Conservation (phyloP, 1,140 invertebrate genomes). For the Hirudo medicinalis region DNA sequence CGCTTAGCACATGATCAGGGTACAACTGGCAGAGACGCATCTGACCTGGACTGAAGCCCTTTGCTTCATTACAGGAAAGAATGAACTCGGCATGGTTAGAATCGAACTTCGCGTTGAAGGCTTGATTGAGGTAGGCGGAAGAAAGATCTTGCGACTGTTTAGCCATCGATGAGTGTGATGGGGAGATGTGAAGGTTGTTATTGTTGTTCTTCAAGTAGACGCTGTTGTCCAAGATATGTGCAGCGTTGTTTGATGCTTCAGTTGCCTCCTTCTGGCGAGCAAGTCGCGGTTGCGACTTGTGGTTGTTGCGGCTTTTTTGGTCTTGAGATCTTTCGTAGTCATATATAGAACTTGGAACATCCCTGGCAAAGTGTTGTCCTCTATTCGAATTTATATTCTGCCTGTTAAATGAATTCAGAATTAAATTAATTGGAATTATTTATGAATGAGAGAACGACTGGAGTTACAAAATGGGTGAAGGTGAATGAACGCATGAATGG, state of each 20-base stretch:
- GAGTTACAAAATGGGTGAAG: no score
- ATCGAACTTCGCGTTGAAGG: not conserved
- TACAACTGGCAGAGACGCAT: slow-evolving; percentile 31
- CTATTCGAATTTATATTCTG: not conserved
- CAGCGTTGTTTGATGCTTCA: not conserved
- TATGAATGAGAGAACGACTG: no score
- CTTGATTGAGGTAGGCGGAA: not conserved
- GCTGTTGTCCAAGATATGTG: not conserved
- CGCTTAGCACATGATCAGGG: slow-evolving; percentile 38
- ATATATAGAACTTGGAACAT: not conserved
- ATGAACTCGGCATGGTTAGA: not conserved
- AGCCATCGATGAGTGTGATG: not conserved
- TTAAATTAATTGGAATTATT: not conserved
- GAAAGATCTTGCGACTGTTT: not conserved
- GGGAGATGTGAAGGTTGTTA: slow-evolving; percentile 4
- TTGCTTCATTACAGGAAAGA: not conserved
- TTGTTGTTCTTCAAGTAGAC: not conserved
- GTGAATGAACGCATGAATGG: no score
- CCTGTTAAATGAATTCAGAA: not conserved
- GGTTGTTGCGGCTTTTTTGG: not conserved
- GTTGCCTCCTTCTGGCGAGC: not conserved
- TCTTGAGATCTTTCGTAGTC: not conserved
- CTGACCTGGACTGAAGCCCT: slow-evolving; percentile 27
- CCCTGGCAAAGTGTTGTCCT: not conserved
- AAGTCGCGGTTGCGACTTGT: not conserved